Conservation (phyloP, 2,797 vertebrate genomes). For the Galagoides demidoff region DNA sequence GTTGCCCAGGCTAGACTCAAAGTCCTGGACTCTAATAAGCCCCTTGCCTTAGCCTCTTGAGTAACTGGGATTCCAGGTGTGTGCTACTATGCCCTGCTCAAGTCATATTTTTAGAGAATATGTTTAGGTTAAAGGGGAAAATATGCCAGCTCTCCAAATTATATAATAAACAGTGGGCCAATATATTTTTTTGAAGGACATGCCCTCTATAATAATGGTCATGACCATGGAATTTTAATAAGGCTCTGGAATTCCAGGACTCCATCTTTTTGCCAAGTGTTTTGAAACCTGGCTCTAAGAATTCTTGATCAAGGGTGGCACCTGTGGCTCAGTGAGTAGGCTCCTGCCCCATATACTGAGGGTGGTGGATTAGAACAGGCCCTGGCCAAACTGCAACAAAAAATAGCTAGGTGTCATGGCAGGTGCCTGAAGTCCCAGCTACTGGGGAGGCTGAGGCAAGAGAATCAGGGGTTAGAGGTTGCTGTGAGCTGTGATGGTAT, state of each 20-base stretch:
- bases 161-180: neutral
- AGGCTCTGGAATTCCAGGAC: constrained; percentile 32
- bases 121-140: neutral
- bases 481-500: too few species aligned
- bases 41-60: neutral
- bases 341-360: too few species aligned
- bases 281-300: constrained; percentile 57
- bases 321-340: too few species aligned
- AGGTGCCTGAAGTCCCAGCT: too few species aligned
- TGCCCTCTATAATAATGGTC: neutral
- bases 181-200: neutral
- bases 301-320: neutral
- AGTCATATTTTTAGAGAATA: neutral
- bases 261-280: neutral
- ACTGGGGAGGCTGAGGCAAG: too few species aligned
- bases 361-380: too few species aligned
- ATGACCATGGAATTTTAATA: constrained; percentile 60
- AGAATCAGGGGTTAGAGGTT: too few species aligned
- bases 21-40: neutral
- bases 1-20: neutral
- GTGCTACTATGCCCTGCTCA: neutral
- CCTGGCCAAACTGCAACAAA: neutral
- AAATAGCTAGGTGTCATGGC: too few species aligned
- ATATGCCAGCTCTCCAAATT: neutral
- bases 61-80: neutral